Conservation (phyloP, 2,113 vertebrate genomes). For the Alaudala cheleensis region DNA sequence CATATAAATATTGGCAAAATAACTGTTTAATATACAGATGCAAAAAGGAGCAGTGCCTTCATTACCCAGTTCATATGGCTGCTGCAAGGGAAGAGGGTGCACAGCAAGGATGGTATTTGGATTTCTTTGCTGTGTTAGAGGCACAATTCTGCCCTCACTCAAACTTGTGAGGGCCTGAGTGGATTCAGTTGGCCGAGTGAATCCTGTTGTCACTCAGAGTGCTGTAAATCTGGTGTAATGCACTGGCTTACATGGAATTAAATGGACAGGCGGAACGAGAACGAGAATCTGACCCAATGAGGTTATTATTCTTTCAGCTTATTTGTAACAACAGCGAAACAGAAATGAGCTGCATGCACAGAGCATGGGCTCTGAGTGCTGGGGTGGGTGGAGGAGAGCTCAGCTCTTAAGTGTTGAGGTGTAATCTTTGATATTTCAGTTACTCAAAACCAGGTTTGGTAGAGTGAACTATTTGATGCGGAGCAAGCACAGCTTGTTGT, state of each 20-base stretch:
- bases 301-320: background rate
- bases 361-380: background rate
- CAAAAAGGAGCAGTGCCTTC: background rate
- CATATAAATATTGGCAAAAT: conserved; percentile 57
- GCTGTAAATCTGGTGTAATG: conserved; percentile 1
- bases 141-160: background rate
- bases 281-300: background rate
- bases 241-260: conserved; percentile 17
- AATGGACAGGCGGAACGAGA: background rate
- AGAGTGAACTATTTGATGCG: background rate
- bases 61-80: background rate
- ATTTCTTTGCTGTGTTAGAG: background rate
- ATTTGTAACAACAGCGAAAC: background rate
- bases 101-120: background rate
- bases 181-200: background rate
- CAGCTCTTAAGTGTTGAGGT: background rate
- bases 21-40: conserved; percentile 32
- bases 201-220: background rate
- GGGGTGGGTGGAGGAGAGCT: background rate
- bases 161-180: background rate
- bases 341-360: background rate
- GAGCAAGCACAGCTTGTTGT: background rate
- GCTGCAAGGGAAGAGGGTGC: background rate
- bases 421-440: background rate
- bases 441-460: background rate